Conservation (phyloP, 2,797 vertebrate genomes). For the Arremon aurantiirostris region DNA sequence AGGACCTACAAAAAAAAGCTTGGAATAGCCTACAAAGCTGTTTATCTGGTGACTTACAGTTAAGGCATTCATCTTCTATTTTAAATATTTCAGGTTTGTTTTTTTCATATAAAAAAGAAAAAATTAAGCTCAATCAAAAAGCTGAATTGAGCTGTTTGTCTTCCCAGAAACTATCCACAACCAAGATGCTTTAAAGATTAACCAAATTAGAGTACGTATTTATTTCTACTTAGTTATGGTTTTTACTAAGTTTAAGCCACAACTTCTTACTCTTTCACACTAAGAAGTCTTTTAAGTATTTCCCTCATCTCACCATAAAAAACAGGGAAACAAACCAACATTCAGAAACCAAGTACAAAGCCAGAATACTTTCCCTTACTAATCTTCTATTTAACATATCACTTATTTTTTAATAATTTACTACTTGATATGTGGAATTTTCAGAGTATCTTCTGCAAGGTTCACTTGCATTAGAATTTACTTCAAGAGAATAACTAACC, state of each 20-base stretch:
- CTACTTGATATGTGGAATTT: neutral
- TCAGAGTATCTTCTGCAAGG: neutral
- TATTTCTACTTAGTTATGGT: neutral
- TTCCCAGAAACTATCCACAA: neutral
- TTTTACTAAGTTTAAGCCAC: neutral
- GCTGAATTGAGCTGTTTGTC: neutral
- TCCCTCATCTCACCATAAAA: neutral
- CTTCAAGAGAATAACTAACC: neutral
- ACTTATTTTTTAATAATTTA: neutral
- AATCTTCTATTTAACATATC: neutral
- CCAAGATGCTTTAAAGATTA: neutral
- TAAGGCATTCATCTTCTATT: neutral
- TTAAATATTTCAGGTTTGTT: neutral
- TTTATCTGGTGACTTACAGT: neutral
- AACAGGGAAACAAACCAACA: neutral
- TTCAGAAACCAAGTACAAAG: neutral
- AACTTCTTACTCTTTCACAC: neutral
- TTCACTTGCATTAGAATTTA: neutral
- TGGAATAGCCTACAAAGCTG: neutral
- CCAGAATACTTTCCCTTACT: neutral
- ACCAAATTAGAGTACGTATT: neutral
- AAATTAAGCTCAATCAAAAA: neutral
- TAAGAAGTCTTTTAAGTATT: neutral
- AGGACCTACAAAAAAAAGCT: neutral
- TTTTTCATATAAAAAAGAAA: neutral